Conservation (phyloP, 92 coral and sea anemone genomes). For the Paragorgia papillata region DNA sequence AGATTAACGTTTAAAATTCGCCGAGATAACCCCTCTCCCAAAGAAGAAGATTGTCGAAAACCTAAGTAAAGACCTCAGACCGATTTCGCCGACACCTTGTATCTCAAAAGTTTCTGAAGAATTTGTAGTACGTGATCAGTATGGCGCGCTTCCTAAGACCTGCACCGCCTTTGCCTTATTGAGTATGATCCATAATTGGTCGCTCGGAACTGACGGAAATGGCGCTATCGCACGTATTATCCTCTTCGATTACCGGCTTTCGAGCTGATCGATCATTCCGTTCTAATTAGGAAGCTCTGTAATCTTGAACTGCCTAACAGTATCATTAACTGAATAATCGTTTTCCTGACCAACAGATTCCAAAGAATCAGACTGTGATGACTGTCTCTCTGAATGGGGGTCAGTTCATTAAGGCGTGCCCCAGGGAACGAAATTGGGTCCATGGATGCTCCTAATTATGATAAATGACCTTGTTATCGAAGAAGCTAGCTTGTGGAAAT, state of each 20-base stretch:
- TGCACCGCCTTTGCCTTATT: no score
- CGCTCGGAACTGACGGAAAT: background rate
- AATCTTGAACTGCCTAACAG: background rate
- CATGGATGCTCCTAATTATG: background rate
- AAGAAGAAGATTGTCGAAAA: background rate
- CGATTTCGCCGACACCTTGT: background rate
- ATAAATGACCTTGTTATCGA: background rate
- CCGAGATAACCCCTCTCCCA: background rate
- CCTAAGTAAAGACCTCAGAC: background rate
- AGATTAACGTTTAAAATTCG: constrained; percentile 12
- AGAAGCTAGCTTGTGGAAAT: background rate
- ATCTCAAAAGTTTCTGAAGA: background rate
- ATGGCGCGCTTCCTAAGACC: background rate
- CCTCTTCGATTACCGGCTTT: no score
- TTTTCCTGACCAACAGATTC: background rate
- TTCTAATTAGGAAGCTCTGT: background rate
- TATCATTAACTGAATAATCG: background rate
- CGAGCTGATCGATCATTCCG: no score
- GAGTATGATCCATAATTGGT: background rate
- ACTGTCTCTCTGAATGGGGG: background rate
- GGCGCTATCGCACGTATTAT: background rate
- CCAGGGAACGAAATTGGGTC: background rate
- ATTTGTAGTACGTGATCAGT: background rate
- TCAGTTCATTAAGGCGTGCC: background rate
- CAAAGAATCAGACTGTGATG: background rate